These are phyloP conservation scores for Scomber scombrus DNA, from an alignment of 2,113 vertebrate genomes.

Conservation along the genomic window DNA sequence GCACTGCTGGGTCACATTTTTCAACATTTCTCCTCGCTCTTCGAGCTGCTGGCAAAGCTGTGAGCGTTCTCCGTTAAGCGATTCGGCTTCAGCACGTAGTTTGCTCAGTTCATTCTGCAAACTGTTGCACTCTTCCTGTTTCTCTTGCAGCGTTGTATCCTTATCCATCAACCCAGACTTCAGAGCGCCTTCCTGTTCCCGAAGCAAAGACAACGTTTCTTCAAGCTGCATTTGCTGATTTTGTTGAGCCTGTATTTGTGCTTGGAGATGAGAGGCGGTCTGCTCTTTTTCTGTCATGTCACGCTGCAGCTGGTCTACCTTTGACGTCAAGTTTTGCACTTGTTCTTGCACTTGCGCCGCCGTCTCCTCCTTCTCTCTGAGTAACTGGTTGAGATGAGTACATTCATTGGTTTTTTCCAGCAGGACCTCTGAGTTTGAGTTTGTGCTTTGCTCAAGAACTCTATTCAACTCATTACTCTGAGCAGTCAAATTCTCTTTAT, in stretches of 20 bases:
- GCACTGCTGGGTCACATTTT: slow-evolving; percentile 68
- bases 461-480: slow-evolving; percentile 76
- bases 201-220: slow-evolving; percentile 79
- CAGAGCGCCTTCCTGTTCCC: slow-evolving; percentile 79
- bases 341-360: slow-evolving; percentile 72
- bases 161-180: slow-evolving; percentile 74
- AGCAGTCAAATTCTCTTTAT: slow-evolving; percentile 81
- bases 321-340: slow-evolving; percentile 75
- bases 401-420: slow-evolving; percentile 86
- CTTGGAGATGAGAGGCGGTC: slow-evolving; percentile 62
- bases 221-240: slow-evolving; percentile 75
- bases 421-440: slow-evolving; percentile 80
- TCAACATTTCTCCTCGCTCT: slow-evolving; percentile 77
- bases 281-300: slow-evolving; percentile 74
- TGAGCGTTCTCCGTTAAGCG: slow-evolving; percentile 67
- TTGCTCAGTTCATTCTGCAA: slow-evolving; percentile 71
- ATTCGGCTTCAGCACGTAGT: slow-evolving; percentile 76
- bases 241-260: slow-evolving; percentile 65
- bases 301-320: slow-evolving; percentile 73
- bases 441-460: slow-evolving; percentile 81
- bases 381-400: slow-evolving; percentile 69
- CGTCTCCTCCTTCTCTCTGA: slow-evolving; percentile 80
- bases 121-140: slow-evolving; percentile 61
- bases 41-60: slow-evolving; percentile 70
- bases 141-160: slow-evolving; percentile 74